These are phyloP conservation scores for Parapristionchus giblindavisi DNA, from an alignment of 2,888 invertebrate species.

Conservation along the genomic window DNA sequence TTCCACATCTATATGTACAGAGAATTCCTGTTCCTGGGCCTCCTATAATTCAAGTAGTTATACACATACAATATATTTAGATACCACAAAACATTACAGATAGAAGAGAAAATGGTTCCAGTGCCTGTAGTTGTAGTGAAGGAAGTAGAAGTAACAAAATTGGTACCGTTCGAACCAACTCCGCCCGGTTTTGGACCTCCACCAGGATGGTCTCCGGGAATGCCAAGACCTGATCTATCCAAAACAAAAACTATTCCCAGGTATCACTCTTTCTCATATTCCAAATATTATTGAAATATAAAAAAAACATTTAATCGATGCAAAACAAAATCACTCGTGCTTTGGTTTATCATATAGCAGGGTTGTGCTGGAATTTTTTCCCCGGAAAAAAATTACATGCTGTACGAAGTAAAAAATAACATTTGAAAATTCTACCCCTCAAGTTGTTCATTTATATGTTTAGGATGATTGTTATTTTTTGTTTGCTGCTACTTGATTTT, in stretches of 20 bases:
- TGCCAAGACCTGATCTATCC: conserved; percentile 63
- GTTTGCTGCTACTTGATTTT: too few relatives aligned
- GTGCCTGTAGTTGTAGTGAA: conserved; percentile 69
- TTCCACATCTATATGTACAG: conserved; percentile 67
- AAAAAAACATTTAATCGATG: too few relatives aligned
- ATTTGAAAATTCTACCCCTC: too few relatives aligned
- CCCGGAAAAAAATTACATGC: too few relatives aligned
- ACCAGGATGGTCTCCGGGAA: conserved; percentile 65
- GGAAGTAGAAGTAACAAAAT: conserved; percentile 63
- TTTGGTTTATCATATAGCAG: too few relatives aligned
- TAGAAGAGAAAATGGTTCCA: conserved; percentile 66
- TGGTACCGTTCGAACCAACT: conserved; percentile 69
- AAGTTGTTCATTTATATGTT: too few relatives aligned
- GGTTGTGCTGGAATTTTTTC: too few relatives aligned
- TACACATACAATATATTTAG: not conserved
- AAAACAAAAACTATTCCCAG: conserved; percentile 55
- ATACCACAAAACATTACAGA: conserved; percentile 41
- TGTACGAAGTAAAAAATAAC: too few relatives aligned
- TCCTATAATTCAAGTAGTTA: conserved; percentile 62
- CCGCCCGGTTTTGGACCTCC: conserved; percentile 68
- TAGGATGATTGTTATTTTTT: too few relatives aligned
- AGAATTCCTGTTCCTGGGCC: conserved; percentile 66
- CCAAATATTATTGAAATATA: not conserved
- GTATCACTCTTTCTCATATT: conserved; percentile 23
- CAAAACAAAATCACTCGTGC: too few relatives aligned